These are phyloP conservation scores for Achatina immaculata DNA, from an alignment of 1,140 invertebrate genomes.

Conservation along the genomic window DNA sequence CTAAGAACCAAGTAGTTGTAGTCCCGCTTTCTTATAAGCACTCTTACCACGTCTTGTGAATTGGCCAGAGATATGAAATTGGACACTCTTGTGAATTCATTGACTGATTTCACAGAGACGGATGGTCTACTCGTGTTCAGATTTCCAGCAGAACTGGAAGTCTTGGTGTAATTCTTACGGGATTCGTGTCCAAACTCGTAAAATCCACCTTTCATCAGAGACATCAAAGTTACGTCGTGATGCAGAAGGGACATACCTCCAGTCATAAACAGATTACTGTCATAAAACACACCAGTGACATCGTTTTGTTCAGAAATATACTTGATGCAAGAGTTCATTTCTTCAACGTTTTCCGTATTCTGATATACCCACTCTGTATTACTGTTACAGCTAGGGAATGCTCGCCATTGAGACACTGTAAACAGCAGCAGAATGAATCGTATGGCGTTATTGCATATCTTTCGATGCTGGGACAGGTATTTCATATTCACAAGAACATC, in stretches of 20 bases:
- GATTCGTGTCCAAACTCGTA: conserved; percentile 53
- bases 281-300: conserved; percentile 64
- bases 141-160: not conserved
- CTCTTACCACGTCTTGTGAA: conserved; percentile 52
- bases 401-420: conserved; percentile 24
- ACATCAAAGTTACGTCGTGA: conserved; percentile 58
- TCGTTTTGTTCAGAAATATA: conserved; percentile 54
- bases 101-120: conserved; percentile 27
- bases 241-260: conserved; percentile 60
- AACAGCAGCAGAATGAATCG: not conserved
- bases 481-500: not conserved
- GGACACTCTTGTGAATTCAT: conserved; percentile 49
- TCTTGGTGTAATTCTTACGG: not conserved
- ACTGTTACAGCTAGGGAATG: conserved; percentile 6
- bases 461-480: not conserved
- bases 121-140: not conserved
- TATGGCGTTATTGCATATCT: not conserved
- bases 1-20: conserved; percentile 66
- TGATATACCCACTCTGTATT: conserved; percentile 52
- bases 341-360: conserved; percentile 45
- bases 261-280: conserved; percentile 56
- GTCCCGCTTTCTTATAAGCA: conserved; percentile 49
- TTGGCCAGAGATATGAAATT: conserved; percentile 60
- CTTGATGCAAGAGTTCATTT: conserved; percentile 59
- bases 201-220: conserved; percentile 60